Conservation (phyloP, 1,140 invertebrate genomes). For the Lanistes nyassanus region DNA sequence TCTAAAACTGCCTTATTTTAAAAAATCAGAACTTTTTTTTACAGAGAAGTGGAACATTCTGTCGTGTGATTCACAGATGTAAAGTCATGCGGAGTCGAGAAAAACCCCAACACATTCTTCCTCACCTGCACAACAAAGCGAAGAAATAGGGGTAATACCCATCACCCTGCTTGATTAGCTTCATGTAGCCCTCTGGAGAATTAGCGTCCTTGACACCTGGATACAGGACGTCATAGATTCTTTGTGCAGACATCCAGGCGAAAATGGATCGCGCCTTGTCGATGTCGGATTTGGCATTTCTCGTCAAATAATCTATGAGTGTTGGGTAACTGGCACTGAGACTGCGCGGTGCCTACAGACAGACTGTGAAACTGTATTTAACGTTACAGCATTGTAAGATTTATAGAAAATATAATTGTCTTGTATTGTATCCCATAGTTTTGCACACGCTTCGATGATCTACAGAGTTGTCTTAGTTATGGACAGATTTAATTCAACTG, state of each 20-base stretch:
- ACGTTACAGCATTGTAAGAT: not conserved
- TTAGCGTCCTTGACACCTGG: constrained; percentile 31
- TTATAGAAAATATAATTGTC: not conserved
- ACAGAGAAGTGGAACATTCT: too few relatives aligned
- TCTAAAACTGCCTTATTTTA: not conserved
- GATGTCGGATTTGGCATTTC: constrained; percentile 31
- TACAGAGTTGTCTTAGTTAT: not conserved
- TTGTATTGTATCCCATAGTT: not conserved
- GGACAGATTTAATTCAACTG: not conserved
- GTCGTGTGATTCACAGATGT: not conserved
- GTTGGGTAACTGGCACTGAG: constrained; percentile 25
- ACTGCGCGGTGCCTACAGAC: constrained; percentile 30
- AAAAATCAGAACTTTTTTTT: too few relatives aligned
- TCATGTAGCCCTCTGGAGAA: constrained; percentile 45
- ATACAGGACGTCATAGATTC: constrained; percentile 25
- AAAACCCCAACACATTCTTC: not conserved
- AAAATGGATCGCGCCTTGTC: constrained; percentile 41
- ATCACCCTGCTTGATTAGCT: constrained; percentile 34
- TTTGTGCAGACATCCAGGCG: constrained; percentile 40
- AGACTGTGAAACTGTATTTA: too few relatives aligned
- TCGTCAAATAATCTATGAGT: constrained; percentile 35
- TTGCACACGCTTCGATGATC: not conserved
- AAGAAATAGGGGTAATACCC: constrained; percentile 40
- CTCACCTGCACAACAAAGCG: constrained; percentile 46
- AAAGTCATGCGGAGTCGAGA: not conserved